phyloP scores from a whole-genome alignment of 2,113 vertebrate genomes.

The Haemorhous mexicanus region DNA sequence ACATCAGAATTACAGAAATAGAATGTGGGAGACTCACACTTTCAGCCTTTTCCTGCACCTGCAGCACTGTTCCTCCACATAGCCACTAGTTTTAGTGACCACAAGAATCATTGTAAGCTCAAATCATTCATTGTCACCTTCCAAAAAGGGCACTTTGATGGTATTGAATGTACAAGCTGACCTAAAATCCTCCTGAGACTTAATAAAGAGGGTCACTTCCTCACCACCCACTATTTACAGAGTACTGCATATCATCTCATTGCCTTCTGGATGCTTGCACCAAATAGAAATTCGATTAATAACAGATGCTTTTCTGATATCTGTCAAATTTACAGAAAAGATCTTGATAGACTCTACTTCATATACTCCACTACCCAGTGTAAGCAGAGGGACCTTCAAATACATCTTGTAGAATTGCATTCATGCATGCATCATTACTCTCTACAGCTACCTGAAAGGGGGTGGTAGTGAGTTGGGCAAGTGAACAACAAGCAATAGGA shows the following conservation, averaged over 20 bases:
- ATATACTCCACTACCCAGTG: neutral
- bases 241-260: neutral
- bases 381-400: neutral
- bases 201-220: neutral
- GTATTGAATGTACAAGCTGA: neutral
- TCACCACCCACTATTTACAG: neutral
- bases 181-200: neutral
- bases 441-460: neutral
- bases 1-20: neutral
- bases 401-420: neutral
- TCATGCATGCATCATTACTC: fast-evolving
- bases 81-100: neutral
- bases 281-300: neutral
- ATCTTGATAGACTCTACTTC: neutral
- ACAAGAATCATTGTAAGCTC: neutral
- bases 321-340: neutral
- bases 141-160: neutral
- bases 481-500: neutral
- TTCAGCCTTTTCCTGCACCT: neutral
- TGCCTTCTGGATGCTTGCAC: neutral
- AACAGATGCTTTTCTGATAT: neutral
- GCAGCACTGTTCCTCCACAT: neutral
- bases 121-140: neutral
- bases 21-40: neutral
- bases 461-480: neutral